phyloP scores from a whole-genome alignment of 1,140 invertebrate genomes.

The Lepeophtheirus salmonis region DNA sequence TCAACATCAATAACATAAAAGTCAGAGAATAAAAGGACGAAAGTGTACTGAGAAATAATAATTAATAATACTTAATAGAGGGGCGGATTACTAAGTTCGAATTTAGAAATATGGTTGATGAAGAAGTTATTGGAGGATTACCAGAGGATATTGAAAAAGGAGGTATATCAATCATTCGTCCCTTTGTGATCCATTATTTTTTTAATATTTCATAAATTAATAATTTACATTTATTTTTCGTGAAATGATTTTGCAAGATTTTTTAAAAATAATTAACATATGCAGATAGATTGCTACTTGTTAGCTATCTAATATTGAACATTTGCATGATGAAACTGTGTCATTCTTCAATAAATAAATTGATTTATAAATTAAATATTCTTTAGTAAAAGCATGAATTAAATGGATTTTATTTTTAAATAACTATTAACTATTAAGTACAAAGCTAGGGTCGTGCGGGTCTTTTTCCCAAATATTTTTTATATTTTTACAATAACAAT shows the following conservation, averaged over 20 bases:
- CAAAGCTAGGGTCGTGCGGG: too few relatives aligned
- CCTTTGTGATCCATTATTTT: not conserved
- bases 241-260: not conserved
- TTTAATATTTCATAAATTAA: not conserved
- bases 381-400: too few relatives aligned
- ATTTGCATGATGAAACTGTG: not conserved
- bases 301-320: not conserved
- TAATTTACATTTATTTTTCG: not conserved
- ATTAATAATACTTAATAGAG: too few relatives aligned
- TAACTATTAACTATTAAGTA: too few relatives aligned
- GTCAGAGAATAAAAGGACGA: not conserved
- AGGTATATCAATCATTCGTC: constrained; percentile 21
- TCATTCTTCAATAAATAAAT: too few relatives aligned
- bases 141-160: constrained; percentile 27
- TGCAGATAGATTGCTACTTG: not conserved
- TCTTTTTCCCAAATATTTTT: too few relatives aligned
- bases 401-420: too few relatives aligned
- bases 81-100: not conserved
- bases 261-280: not conserved
- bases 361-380: too few relatives aligned
- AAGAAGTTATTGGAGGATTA: constrained; percentile 15
- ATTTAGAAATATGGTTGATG: not conserved
- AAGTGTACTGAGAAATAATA: too few relatives aligned
- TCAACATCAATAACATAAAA: too few relatives aligned
- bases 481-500: too few relatives aligned